Base-by-base conservation (phyloP, 2,797 vertebrate species). In the Apogon talboti region DNA sequence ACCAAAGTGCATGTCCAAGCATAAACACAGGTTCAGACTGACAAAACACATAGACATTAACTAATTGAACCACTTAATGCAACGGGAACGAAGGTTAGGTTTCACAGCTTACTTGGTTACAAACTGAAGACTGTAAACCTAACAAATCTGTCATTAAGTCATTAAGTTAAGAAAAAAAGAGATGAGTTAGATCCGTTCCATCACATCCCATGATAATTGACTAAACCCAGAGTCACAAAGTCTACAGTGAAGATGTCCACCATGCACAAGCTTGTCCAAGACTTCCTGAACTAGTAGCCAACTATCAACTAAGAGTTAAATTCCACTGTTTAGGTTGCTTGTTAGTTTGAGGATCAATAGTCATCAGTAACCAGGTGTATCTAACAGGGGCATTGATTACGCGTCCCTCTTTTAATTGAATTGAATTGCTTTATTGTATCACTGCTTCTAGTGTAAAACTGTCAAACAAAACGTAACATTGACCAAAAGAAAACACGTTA, bases 11-110 rank as follows among this genome's bases (percentile, higher is more conserved):
- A 90, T 28, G 72, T 62, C 77, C 72, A 76, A 81, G 84, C 90
- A 89, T 63, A 92, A 91, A 90, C 86, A 91, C 81, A 78, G 82
- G 78, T 83, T 87, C 71, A 85, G 85, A 65, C 78, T 87, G 84
- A 87, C 76, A 87, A 81, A 89, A 90, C 79, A 90, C 82, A 79
- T 43, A 55, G 13, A 81, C 78, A 82, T 82, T 71, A 84, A 80
- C 62, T 71, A 85, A 92, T 72, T 86, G 74, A 89, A 76, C 51
- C 66, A 78, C 84, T 89, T 54, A 69, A 79, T 59, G 47, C 13
- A 60, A 54, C 51, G 62, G 41, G 19, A 35, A 44, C 58, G 38
- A 46, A 13, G 44, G 56, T 60, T 68, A 15, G 50, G 53, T 58
- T 77, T 70, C 54, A 70, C 19, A n/a, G 54, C 11, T 54, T 14